Evolutionary conservation across 2,113 vertebrate species (phyloP).

Genomic region (Apodemus speciosus): DNA sequence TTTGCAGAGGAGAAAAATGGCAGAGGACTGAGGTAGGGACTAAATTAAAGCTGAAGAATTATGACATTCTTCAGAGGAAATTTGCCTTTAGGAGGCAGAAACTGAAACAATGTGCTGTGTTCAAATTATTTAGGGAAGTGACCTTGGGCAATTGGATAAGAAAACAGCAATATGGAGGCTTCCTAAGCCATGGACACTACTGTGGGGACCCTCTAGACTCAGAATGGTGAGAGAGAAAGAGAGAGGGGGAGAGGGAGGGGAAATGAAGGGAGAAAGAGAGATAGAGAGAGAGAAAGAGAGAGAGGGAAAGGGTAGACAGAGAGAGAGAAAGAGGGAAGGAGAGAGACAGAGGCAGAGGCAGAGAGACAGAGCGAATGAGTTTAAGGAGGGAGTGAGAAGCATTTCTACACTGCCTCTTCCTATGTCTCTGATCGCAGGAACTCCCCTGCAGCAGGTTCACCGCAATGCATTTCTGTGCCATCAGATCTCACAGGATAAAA

Average conservation of each 20-base stretch:
- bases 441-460: no score
- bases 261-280: no score
- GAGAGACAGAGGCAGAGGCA: neutral
- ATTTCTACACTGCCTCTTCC: neutral
- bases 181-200: neutral
- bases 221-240: neutral
- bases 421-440: rapidly evolving
- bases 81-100: neutral
- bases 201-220: no score
- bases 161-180: neutral
- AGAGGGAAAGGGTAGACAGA: neutral
- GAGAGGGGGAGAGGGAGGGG: no score
- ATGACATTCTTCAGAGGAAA: neutral
- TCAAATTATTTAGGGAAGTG: neutral
- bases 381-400: no score
- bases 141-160: neutral
- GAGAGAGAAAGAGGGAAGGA: neutral
- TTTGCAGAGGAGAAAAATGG: neutral
- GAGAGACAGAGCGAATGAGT: neutral
- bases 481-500: neutral
- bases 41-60: neutral
- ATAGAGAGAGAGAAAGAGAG: neutral
- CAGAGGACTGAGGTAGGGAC: neutral
- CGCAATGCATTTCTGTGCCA: neutral
- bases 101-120: neutral